These are phyloP conservation scores for Hylaeus volcanicus DNA, from an alignment of 1,140 invertebrate genomes.

Conservation along the genomic window DNA sequence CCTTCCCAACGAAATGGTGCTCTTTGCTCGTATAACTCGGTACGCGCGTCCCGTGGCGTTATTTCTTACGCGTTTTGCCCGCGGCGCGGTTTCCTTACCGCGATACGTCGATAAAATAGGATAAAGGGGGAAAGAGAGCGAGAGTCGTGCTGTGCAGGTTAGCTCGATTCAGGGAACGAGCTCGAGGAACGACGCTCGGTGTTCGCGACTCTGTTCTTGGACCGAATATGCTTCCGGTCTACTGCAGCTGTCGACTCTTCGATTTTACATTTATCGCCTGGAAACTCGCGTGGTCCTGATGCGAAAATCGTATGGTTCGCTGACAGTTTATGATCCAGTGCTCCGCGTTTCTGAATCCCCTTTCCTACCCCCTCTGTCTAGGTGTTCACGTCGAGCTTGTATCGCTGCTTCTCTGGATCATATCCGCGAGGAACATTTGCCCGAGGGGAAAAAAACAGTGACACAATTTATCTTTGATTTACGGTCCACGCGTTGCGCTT, in stretches of 20 bases:
- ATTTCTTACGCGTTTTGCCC: slow-evolving; percentile 1
- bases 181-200: slow-evolving; percentile 13
- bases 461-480: slow-evolving; percentile 20
- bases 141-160: neutral
- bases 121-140: slow-evolving; percentile 2
- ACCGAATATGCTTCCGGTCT: slow-evolving; percentile 39
- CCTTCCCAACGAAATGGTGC: neutral
- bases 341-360: neutral
- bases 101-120: slow-evolving; percentile 51
- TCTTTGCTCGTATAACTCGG: slow-evolving; percentile 14
- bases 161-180: slow-evolving; percentile 17
- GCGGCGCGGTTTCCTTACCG: slow-evolving; percentile 30
- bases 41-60: neutral
- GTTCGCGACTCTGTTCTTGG: slow-evolving; percentile 10
- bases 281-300: neutral
- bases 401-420: neutral
- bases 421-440: neutral
- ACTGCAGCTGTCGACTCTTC: slow-evolving; percentile 1
- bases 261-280: slow-evolving; percentile 49
- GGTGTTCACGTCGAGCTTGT: slow-evolving; percentile 14
- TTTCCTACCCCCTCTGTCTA: neutral
- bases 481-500: slow-evolving; percentile 11
- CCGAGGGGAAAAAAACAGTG: neutral
- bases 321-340: slow-evolving; percentile 33
- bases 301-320: slow-evolving; percentile 16